Evolutionary conservation across 1,140 invertebrate species (phyloP).

Genomic region (Drosophila ironensis): DNA sequence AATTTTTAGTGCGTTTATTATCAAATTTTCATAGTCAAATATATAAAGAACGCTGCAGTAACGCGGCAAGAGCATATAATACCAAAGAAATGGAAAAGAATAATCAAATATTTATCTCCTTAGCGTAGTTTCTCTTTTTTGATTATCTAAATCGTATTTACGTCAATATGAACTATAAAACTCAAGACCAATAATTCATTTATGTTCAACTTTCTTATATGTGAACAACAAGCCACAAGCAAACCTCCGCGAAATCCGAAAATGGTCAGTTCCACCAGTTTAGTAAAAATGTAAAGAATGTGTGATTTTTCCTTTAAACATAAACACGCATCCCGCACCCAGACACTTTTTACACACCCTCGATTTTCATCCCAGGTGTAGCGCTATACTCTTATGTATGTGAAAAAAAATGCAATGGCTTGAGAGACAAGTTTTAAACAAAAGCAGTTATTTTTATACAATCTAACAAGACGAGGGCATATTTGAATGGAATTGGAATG

Average conservation of each 20-base stretch:
- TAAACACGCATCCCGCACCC: conserved; percentile 4
- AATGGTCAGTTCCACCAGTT: conserved; percentile 31
- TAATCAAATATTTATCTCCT: conserved; percentile 54
- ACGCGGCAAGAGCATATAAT: conserved; percentile 43
- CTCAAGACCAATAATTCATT: conserved; percentile 54
- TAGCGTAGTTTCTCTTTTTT: conserved; percentile 59
- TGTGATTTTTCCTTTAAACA: conserved; percentile 46
- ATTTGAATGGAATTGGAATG: conserved; percentile 67
- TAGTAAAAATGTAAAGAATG: conserved; percentile 47
- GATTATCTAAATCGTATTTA: conserved; percentile 26
- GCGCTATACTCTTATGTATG: too few relatives aligned
- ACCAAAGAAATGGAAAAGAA: conserved; percentile 35
- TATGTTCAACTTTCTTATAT: neutral
- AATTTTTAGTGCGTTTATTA: conserved; percentile 71
- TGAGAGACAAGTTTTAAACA: conserved; percentile 46
- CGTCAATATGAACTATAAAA: conserved; percentile 23
- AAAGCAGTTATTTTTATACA: conserved; percentile 71
- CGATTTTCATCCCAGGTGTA: too few relatives aligned
- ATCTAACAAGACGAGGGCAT: conserved; percentile 59
- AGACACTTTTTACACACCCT: too few relatives aligned
- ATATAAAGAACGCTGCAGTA: conserved; percentile 62
- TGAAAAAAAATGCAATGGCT: conserved; percentile 53
- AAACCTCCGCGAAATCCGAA: conserved; percentile 28
- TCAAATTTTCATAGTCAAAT: conserved; percentile 65
- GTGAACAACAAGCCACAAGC: conserved; percentile 10